Evolutionary conservation across 2,797 vertebrate genomes (phyloP), one percentile per base, ranked within the genome.

Genomic region (Neomorphus geoffroyi): DNA sequence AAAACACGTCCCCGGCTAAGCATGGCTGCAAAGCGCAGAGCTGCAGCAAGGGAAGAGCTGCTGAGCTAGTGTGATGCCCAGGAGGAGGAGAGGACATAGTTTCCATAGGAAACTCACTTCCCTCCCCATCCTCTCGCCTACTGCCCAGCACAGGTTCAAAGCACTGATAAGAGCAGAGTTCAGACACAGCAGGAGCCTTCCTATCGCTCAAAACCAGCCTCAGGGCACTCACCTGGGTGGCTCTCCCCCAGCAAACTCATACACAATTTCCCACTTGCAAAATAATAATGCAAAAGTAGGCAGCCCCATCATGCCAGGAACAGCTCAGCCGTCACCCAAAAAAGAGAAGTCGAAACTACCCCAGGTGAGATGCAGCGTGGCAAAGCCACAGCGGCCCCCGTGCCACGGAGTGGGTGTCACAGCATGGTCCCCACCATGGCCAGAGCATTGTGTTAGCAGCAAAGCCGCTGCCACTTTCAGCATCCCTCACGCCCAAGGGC

Each of bases 11-110:
- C 62, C 10, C 0, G 0, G 16, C 21, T 39, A 64, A 48, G 43
- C 48, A 16, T 0, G 6, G 39, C 82, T 67, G 70, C 61, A n/a
- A 58, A 51, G 10, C 19, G 2, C 17, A 10, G n/a, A 65, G 65
- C 71, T 35, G 30, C 43, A 23, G 5, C 2, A 14, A 73, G 37
- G 16, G 18, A n/a, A 58, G n/a, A 50, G 6, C 15, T 21, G 14
- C 35, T 0, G 0, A 28, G 58, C 35, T 39, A 15, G 9, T 1
- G n/a, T 0, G 0, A 6, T 45, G 56, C 39, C 70, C 5, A 5
- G 2, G 3, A 6, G 2, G 21, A 11, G n/a, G 11, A 7, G 7
- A 18, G 7, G 13, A 1, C 6, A 35, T 1, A 45, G 33, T 62
- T 86, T 58, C 73, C 62, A 13, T 4, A 57, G 41, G 64, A 83